A percentile compares a stretch with the other conserved stretches of the same genome.
phyloP scores from a whole-genome alignment of 2,113 vertebrate species.

The Vulpes vulpes region DNA sequence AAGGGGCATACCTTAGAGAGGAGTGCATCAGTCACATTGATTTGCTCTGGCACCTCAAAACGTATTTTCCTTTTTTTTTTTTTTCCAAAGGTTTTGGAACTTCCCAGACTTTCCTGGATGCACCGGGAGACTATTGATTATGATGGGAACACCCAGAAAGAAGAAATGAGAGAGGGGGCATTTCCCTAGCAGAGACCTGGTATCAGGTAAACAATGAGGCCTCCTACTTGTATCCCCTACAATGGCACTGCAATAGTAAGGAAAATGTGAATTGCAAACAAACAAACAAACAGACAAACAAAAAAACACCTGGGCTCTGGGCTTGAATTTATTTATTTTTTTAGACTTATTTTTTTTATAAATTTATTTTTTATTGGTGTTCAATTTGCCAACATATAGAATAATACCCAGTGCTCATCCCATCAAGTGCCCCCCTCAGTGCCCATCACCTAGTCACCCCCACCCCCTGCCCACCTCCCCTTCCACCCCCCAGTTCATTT shows the following conservation, averaged over 20 bases:
- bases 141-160: neutral
- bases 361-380: too few species aligned
- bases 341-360: too few species aligned
- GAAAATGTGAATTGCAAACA: neutral
- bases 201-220: neutral
- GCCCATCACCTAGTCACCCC: too few species aligned
- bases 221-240: neutral
- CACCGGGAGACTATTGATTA: neutral
- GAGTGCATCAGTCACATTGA: neutral
- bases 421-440: too few species aligned
- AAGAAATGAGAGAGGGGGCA: rapidly evolving
- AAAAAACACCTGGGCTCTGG: neutral
- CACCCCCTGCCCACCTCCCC: too few species aligned
- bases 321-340: neutral
- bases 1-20: neutral
- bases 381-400: too few species aligned
- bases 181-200: neutral
- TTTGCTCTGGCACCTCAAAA: neutral
- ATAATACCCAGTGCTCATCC: too few species aligned
- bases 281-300: too few species aligned
- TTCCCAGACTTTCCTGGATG: neutral
- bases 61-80: neutral
- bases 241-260: neutral
- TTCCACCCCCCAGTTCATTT: too few species aligned
- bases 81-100: slow-evolving; percentile 14